A percentile compares a stretch with the other conserved stretches of the same genome.
These are phyloP conservation scores for Protonibea diacanthus DNA, from an alignment of 2,797 vertebrate genomes.

Conservation along the genomic window DNA sequence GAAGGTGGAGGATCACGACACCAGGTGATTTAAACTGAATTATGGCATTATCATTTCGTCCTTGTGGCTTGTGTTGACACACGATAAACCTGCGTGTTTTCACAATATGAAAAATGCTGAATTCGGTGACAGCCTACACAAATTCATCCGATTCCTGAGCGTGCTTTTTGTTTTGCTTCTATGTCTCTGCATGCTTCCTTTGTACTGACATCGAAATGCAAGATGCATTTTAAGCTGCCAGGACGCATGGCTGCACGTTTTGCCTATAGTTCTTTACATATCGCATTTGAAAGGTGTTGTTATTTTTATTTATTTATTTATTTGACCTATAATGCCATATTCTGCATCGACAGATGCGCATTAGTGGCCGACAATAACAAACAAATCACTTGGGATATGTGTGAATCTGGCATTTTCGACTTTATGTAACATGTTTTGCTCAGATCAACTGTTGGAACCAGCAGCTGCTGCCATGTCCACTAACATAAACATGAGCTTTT, in stretches of 20 bases:
- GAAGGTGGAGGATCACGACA: constrained; percentile 57
- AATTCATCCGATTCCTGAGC: not conserved
- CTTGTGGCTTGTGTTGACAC: not conserved
- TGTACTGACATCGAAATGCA: not conserved
- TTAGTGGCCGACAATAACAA: constrained; percentile 79
- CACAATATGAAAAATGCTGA: not conserved
- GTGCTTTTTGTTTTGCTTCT: constrained; percentile 3
- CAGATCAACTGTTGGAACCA: constrained; percentile 16
- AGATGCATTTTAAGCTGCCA: not conserved
- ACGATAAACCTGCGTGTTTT: constrained; percentile 11
- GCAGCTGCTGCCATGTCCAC: constrained; percentile 53
- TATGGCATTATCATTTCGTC: not conserved
- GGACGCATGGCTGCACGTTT: not conserved
- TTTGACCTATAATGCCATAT: not conserved
- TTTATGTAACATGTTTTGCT: constrained; percentile 83
- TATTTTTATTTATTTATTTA: too few relatives aligned
- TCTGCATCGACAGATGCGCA: constrained; percentile 26
- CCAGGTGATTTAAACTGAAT: constrained; percentile 60
- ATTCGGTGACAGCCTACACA: constrained; percentile 18
- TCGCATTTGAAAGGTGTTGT: not conserved
- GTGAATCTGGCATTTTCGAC: constrained; percentile 64
- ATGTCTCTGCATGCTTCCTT: constrained; percentile 31
- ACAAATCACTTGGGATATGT: constrained; percentile 77
- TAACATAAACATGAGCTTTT: constrained; percentile 47
- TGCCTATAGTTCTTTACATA: too few relatives aligned